Base-by-base conservation (phyloP, 2,797 vertebrate genomes). In the Avahi laniger region DNA sequence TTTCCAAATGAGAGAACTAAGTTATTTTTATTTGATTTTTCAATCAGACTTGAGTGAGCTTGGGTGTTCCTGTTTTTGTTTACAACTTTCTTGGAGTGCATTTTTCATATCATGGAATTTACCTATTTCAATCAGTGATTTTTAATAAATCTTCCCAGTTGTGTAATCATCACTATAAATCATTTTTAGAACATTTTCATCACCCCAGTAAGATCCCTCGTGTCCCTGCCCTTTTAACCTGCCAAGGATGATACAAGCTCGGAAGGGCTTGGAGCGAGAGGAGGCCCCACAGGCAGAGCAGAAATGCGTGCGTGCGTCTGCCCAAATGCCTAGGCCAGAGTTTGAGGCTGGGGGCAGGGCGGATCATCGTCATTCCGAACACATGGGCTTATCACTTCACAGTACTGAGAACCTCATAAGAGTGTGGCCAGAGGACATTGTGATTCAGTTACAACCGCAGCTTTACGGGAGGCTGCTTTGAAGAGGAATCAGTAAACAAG, bases 331-430 rank as follows among this genome's bases (percentile, higher is more conserved):
- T 7, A 20, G 26, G 57, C 43, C 54, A n/a, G 38, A 79, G n/a
- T n/a, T 28, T 20, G 35, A 59, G 41, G 38, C 0, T 2, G 5
- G 0, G 0, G 13, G 2, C 7, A 2, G 70, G 52, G 6, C 0
- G 1, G 38, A 48, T 69, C 17, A 13, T 12, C 67, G 28, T 46
- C 61, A 50, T 38, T 79, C 33, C 1, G n/a, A 48, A 33, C 72
- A 79, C 43, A 20, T 0, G 2, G 38, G 38, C 43, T 33, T 18
- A 10, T 24, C 78, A 57, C 57, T 43, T 41, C 41, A n/a, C n/a
- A 52, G 33, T 1, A 33, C 67, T 4, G 14, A 83, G 59, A 10
- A 30, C 35, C 59, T 75, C 28, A 1, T 7, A 46, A 65, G 15
- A 15, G 13, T 50, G 46, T 63, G 43, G 72, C 73, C 82, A 43